These are phyloP conservation scores for Mormyrops boulengeri DNA, from an alignment of 2,797 vertebrate genomes.

Conservation along the genomic window DNA sequence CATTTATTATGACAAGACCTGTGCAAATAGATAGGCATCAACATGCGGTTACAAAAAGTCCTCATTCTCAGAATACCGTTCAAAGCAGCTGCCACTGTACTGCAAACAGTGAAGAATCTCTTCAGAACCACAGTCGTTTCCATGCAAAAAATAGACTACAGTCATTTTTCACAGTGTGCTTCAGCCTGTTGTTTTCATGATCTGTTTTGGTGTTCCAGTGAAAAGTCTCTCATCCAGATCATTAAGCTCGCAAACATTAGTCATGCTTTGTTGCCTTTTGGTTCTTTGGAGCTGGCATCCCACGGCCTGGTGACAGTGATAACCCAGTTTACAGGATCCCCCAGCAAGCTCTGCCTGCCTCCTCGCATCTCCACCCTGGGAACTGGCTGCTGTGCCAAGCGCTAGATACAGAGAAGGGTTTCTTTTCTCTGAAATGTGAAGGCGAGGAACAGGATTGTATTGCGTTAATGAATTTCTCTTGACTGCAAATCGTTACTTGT, in stretches of 20 bases:
- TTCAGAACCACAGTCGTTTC: not conserved
- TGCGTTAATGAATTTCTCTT: not conserved
- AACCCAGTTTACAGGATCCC: conserved; percentile 8
- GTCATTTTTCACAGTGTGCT: conserved; percentile 6
- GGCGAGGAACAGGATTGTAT: not conserved
- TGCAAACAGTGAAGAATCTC: not conserved
- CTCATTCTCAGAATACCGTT: not conserved
- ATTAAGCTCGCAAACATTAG: conserved; percentile 16
- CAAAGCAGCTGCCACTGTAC: not conserved
- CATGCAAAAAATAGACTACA: not conserved
- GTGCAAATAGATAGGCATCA: not conserved
- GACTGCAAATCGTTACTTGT: not conserved
- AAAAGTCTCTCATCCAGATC: conserved; percentile 12
- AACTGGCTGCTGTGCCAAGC: not conserved
- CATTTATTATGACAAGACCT: not conserved
- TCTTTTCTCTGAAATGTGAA: not conserved
- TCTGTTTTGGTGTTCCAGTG: not conserved
- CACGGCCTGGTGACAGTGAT: not conserved
- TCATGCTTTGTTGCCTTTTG: not conserved
- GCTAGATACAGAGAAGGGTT: not conserved
- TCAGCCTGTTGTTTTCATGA: conserved; percentile 12
- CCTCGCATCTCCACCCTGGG: not conserved
- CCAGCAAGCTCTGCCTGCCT: not conserved
- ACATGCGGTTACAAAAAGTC: not conserved
- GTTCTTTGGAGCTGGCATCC: not conserved